Conservation (phyloP, 1,140 invertebrate genomes). For the Aradophagus sp. region DNA sequence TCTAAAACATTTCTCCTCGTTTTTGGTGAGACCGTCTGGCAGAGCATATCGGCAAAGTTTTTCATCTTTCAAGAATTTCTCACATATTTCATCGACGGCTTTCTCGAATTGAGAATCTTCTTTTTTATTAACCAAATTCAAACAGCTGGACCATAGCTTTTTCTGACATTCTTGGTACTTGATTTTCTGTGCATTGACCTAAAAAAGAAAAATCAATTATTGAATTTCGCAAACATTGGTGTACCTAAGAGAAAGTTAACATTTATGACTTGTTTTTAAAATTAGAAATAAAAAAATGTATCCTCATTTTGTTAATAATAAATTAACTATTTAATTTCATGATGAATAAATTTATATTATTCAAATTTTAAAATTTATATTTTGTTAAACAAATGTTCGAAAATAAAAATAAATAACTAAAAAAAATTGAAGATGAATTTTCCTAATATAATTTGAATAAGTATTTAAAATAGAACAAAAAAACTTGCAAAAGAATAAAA, state of each 20-base stretch:
- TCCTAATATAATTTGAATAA: background rate
- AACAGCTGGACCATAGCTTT: constrained; percentile 61
- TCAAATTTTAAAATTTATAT: background rate
- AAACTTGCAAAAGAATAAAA: too few relatives aligned
- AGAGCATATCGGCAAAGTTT: constrained; percentile 53
- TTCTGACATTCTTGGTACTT: constrained; percentile 57
- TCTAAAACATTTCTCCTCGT: constrained; percentile 56
- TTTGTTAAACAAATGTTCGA: too few relatives aligned
- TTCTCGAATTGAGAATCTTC: constrained; percentile 51
- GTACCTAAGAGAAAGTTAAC: too few relatives aligned
- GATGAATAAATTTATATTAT: too few relatives aligned
- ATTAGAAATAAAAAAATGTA: background rate
- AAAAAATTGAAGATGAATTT: background rate
- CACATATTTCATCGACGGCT: constrained; percentile 55
- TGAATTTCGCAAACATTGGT: background rate
- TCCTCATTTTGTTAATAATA: too few relatives aligned
- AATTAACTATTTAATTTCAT: too few relatives aligned
- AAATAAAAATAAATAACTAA: background rate
- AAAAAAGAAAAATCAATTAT: constrained; percentile 1
- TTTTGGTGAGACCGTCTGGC: constrained; percentile 60
- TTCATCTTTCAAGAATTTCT: constrained; percentile 47
- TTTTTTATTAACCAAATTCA: constrained; percentile 38
- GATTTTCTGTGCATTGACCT: constrained; percentile 58
- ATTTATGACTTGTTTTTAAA: too few relatives aligned
- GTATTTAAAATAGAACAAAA: too few relatives aligned